Evolutionary conservation across 2,113 vertebrate species (phyloP), one percentile per base, ranked within the genome.

Genomic region (Clupea harengus): DNA sequence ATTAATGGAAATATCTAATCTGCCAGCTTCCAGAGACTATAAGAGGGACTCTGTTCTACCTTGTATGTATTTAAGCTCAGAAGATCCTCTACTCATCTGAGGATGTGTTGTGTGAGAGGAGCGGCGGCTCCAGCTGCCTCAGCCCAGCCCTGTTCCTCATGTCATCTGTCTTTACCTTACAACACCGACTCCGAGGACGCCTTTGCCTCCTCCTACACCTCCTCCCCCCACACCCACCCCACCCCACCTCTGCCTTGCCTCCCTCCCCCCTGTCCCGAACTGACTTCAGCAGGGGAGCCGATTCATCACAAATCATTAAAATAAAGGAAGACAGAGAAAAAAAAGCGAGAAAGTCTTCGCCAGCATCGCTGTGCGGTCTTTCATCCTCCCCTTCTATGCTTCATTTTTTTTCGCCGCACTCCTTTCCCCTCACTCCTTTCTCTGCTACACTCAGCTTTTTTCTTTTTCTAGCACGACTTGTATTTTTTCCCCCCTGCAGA

Each of bases 251-350:
- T 85, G 9, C 6, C 25, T 32, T 45, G 13, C 22, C 5, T n/a
- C 54, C 84, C 84, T 86, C 64, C 54, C 57, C 39, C 57, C 20
- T 39, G 81, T 87, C 83, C 64, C 28, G 25, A 32, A 15, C 72
- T 78, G 28, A 32, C 72, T 88, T 90, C 85, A 83, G 83, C 60
- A 78, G 22, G 57, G 82, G 84, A 88, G 84, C 87, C 52, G 82
- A 89, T 89, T 90, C 85, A 88, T 90, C 85, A 88, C 83, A 54
- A 88, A 85, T 89, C 86, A 86, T 85, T 88, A 88, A 89, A 83
- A 86, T 83, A 87, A 88, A 83, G 47, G 87, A 87, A 83, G 83
- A 80, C 72, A 81, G 52, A 82, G 82, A 86, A 87, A 90, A 89
- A n/a, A 82, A 49, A 85, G 87, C 84, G 44, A 86, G 84, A 25